Base-by-base conservation (phyloP, 2,797 vertebrate species). In the Rhinatrema bivittatum region DNA sequence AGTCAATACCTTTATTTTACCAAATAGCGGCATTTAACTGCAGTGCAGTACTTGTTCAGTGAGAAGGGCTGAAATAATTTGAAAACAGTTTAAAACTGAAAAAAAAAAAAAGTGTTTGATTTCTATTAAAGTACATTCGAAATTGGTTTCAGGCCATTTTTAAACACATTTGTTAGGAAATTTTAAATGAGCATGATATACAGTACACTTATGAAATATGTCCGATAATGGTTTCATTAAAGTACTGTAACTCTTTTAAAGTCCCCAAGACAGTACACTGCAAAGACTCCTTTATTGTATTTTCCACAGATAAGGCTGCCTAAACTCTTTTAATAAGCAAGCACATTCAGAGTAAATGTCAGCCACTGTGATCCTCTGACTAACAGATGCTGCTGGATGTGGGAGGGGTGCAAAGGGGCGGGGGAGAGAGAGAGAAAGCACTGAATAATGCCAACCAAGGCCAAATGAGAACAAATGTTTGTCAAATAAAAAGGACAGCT, bases 391-490 rank as follows among this genome's bases (percentile, higher is more conserved):
- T 70, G 42, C 25, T 59, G 26, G 36, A 49, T 49, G 44, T 32
- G 43, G 20, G 48, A 10, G n/a, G 1, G 25, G 26, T 23, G 24
- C 6, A 35, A 5, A 16, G 51, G 15, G n/a, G n/a, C 51, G 44
- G 42, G 27, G 42, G 41, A 50, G n/a, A 46, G 41, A 50, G n/a
- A 46, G n/a, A 47, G 53, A 39, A 60, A 69, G 46, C 52, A 46
- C 27, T 7, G 43, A 60, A 71, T 76, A 74, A 59, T n/a, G n/a
- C 10, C 40, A 66, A 28, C 0, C 13, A 65, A 75, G 63, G 56
- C 62, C 58, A 79, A 70, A 74, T 78, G 67, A 70, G 65, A 75
- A 66, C 76, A 76, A 80, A 74, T 76, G 58, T 75, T 80, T 79
- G 57, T 72, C 62, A 74, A 74, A 53, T 62, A 74, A 71, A 73